Evolutionary conservation across 2,888 invertebrate genomes (phyloP), one percentile per base, ranked within the genome.

Genomic region (Sicus ferrugineus): DNA sequence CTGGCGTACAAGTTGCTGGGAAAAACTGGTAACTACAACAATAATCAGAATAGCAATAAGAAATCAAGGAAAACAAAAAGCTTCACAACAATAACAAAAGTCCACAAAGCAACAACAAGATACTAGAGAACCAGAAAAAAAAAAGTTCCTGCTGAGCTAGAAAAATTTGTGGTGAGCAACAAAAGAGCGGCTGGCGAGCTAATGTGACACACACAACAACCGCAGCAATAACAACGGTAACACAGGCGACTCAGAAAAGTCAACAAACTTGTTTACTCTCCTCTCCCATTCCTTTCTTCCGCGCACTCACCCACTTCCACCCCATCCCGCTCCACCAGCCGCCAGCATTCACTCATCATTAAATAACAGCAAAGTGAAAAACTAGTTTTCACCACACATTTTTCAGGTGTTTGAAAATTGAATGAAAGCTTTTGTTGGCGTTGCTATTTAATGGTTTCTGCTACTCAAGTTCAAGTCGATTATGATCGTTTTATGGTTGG

Each of bases 201-300:
- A 56, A 66, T 56, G 66, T 56, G 31, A 38, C 26, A 26, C 52
- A 69, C 46, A 65, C 54, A 65, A 34, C 64, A 65, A 48, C 21
- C 54, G 31, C 68, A 34, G 21, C 61, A 46, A 50, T 54, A 62
- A 19, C 38, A 56, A 38, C n/a, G 30, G 50, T 30, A 9, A 59
- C 11, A 38, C 38, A 9, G 7, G 38, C n/a, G n/a, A n/a, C 7
- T 38, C 38, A 11, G 14, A 9, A 4, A 42, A 42, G 42, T 16
- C 42, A 1, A 42, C 42, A n/a, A 42, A n/a, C 42, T n/a, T 4
- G 16, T 26, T 4, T 16, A 21, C 23, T 14, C 2, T 11, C 3
- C 7, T 54, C 28, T 54, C 5, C 26, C 6, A 4, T 54, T 1
- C 26, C 11, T 16, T 28, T 3, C 11, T 54, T 14, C 23, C 3